phyloP scores from a whole-genome alignment of 1,140 invertebrate species.

The Pseudomyrmex pallidus region DNA sequence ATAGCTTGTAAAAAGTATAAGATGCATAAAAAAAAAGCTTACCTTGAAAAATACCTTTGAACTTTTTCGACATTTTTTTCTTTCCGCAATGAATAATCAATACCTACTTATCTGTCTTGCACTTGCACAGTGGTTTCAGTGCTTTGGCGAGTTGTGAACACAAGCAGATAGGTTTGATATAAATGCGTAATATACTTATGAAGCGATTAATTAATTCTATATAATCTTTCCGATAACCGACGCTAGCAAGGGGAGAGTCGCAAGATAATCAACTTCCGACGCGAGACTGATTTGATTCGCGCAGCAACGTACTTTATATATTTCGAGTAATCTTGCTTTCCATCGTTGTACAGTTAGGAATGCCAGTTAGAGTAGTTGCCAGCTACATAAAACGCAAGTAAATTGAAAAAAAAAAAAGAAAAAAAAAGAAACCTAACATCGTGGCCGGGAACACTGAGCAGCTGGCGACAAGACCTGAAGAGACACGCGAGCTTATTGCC shows the following conservation, averaged over 20 bases:
- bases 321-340: slow-evolving; percentile 67
- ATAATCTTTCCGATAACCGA: background rate
- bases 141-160: background rate
- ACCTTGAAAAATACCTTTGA: slow-evolving; percentile 23
- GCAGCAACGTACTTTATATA: slow-evolving; percentile 68
- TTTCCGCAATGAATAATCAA: background rate
- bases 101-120: background rate
- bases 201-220: background rate
- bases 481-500: background rate
- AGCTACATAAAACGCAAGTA: slow-evolving; percentile 44
- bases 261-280: slow-evolving; percentile 25
- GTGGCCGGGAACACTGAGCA: background rate
- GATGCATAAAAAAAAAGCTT: background rate
- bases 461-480: background rate
- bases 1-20: too few relatives aligned
- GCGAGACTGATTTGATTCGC: slow-evolving; percentile 66
- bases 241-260: background rate
- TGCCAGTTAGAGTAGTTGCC: slow-evolving; percentile 57
- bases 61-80: background rate
- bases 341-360: slow-evolving; percentile 78
- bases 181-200: background rate
- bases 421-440: background rate
- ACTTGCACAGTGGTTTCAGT: background rate
- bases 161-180: too few relatives aligned
- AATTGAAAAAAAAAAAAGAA: slow-evolving; percentile 28